Evolutionary conservation across 1,140 invertebrate species (phyloP), one percentile per base, ranked within the genome.

Genomic region (Cepaea nemoralis): DNA sequence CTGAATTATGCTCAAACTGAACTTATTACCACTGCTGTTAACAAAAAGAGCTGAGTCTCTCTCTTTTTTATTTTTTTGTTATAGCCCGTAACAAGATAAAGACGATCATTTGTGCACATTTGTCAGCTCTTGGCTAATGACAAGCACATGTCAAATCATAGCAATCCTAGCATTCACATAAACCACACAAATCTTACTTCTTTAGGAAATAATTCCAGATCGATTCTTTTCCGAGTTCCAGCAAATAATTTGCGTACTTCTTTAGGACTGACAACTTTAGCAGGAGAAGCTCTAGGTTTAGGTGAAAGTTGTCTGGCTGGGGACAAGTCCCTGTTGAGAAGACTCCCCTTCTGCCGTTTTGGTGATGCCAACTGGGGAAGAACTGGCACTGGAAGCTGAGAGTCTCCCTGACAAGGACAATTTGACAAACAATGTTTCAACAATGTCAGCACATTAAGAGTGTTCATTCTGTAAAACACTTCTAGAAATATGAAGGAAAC

Each of bases 311-410:
- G 84, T 0, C 83, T 75, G 19, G 83, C 84, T 24, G 89, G 89
- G 0, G 89, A 90, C 14, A 88, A 79, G 27, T 84, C 84, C 77
- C 88, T 88, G 73, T 90, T 82, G 1, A 91, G 82, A 69, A 90
- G 87, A 67, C 89, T 90, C n/a, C 89, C 89, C 50, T 84, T 83
- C 14, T 87, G 83, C 71, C 87, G 88, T 24, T 83, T 77, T 1
- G 90, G 89, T 12, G 89, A 90, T 22, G 88, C 86, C 82, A 90
- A 85, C 3, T 86, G 87, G 31, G 87, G 85, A n/a, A 91, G 39
- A 24, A 84, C 77, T 0, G 89, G 87, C 48, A 87, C 85, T 33
- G 88, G 86, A 0, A 85, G 85, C 73, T 87, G 86, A 0, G 87
- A 88, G 16, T 87, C 87, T 22, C 67, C 82, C 87, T 87, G 40